These are phyloP conservation scores for Balaenoptera acutorostrata DNA, from an alignment of 2,113 vertebrate genomes.

Conservation along the genomic window DNA sequence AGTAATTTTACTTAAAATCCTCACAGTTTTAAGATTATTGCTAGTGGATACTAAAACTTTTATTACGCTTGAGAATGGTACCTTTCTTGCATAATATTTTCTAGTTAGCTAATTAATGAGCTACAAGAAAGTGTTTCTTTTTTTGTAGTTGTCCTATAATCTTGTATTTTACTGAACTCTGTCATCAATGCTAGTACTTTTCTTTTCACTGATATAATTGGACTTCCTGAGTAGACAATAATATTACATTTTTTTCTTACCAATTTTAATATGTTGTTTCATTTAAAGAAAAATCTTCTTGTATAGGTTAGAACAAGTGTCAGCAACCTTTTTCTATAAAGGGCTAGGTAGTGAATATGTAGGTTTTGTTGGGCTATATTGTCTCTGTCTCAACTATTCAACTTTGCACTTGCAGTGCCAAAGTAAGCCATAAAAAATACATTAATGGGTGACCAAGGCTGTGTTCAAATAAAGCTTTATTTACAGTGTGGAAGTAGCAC, in stretches of 20 bases:
- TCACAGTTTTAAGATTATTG: background rate
- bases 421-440: background rate
- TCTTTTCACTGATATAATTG: background rate
- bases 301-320: background rate
- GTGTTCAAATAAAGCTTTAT: background rate
- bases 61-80: background rate
- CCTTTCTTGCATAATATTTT: background rate
- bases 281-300: background rate
- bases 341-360: background rate
- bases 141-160: background rate
- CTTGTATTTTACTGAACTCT: background rate
- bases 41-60: background rate
- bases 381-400: background rate
- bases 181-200: background rate
- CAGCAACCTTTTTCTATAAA: background rate
- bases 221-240: background rate
- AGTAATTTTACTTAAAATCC: background rate
- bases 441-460: background rate
- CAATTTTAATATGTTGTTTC: background rate
- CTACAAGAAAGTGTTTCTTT: background rate
- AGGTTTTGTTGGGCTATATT: background rate
- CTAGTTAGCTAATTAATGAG: background rate
- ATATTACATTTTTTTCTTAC: background rate
- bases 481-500: background rate
- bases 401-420: background rate